Base-by-base conservation (phyloP, 2,113 vertebrate species). In the Gavialis gangeticus region DNA sequence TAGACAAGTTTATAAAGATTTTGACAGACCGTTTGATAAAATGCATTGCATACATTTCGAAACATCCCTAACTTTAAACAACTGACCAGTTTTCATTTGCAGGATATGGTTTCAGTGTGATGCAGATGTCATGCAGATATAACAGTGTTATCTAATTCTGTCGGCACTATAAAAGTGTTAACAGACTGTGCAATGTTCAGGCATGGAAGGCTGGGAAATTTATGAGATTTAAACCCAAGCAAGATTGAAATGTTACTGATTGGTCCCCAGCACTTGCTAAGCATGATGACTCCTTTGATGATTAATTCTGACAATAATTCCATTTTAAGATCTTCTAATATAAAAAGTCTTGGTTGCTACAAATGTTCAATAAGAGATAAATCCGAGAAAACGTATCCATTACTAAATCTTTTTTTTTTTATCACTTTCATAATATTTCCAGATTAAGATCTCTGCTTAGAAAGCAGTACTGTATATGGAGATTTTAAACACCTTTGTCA, bases 251-350 rank as follows among this genome's bases (percentile, higher is more conserved):
- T 67, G 28, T 22, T 71, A 2, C 81, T 86, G 93, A 80, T 30
- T 80, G 89, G 63, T 76, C 73, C 93, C 75, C 82, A 30, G 71
- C 37, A 30, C 71, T 84, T 22, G 34, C 62, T 79, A 94, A 84
- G 90, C 85, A 91, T 46, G 30, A 93, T 77, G 71, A 59, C 55
- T 88, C 63, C 66, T 87, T 88, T 90, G 66, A n/a, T 90, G 93
- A 96, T 96, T 92, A 91, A 97, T 91, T 91, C 60, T 81, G 80
- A 89, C 78, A 89, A 90, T 97, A 94, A 90, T 75, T 96, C 93
- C 91, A 66, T 88, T 96, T 93, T 91, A 95, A 80, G 62, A 95
- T 88, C 71, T 30, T 94, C 89, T 94, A 91, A 93, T 84, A 90
- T 75, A 77, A 78, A 21, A 80, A 80, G 63, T 77, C 78, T 86